Evolutionary conservation across 2,113 vertebrate genomes (phyloP), one percentile per base, ranked within the genome.

Genomic region (Xenus cinereus): DNA sequence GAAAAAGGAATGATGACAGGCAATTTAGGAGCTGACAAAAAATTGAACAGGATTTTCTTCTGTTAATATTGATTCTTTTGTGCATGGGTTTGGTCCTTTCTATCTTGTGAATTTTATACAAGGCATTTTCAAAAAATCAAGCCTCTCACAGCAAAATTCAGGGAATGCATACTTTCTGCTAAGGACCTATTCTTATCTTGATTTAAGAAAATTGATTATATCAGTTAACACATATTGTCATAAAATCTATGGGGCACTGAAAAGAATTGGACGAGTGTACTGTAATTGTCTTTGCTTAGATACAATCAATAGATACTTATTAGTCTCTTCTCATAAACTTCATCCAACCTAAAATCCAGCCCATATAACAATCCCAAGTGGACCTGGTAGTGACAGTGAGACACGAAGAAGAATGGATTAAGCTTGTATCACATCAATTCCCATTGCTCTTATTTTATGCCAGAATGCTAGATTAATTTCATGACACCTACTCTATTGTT

Each of bases 381-480:
- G 54, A 95, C 82, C 86, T 73, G 95, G 80, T 95, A 90, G 77
- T 83, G 86, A 84, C 78, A 96, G 24, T 26, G 50, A 94, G 14
- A 84, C 39, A 77, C 12, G 14, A 89, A 93, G 75, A 68, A 74
- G 83, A 93, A 91, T 51, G 84, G 57, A 94, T 97, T 94, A 93
- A 79, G 14, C 46, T 95, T 95, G 26, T 41, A 12, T 8, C 53
- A 45, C 68, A 87, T 77, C 84, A 93, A 63, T 96, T 94, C 78
- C 82, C 62, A 59, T 8, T 7, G 10, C 37, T 87, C n/a, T 77
- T 86, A 68, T 74, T 84, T 96, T 96, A 96, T 95, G 26, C 26
- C 54, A 78, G 82, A 77, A 39, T 60, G 27, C 7, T 79, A 62
- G 68, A 95, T 93, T 91, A 91, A 73, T 96, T 93, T 97, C 14